These are phyloP conservation scores for Drosophila sucinea DNA, from an alignment of 1,140 invertebrate species.

Conservation along the genomic window DNA sequence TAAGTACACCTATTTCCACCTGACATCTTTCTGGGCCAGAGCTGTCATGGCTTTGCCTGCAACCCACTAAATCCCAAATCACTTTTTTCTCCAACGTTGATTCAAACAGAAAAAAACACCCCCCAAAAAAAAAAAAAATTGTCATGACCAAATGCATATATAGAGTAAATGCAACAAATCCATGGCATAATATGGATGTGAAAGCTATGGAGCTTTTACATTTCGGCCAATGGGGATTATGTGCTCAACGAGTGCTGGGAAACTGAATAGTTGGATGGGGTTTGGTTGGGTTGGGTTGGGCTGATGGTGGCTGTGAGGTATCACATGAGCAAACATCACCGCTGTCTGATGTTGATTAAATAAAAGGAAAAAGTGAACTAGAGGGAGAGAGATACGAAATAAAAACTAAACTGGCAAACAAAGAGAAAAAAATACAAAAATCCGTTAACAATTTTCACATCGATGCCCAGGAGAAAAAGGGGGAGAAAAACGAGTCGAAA, in stretches of 20 bases:
- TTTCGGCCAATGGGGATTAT: constrained; percentile 71
- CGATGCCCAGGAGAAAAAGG: constrained; percentile 52
- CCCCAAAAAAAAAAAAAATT: constrained; percentile 4
- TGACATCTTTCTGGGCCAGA: background rate
- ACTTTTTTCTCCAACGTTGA: constrained; percentile 50
- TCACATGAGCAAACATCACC: constrained; percentile 61
- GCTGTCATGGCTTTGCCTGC: background rate
- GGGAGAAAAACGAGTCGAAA: background rate
- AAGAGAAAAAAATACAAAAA: constrained; percentile 11
- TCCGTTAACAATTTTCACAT: constrained; percentile 70
- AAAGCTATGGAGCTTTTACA: constrained; percentile 65
- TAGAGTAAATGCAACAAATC: constrained; percentile 68
- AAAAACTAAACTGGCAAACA: constrained; percentile 55
- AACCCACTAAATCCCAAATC: constrained; percentile 51
- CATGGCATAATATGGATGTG: constrained; percentile 73
- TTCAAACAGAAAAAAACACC: constrained; percentile 25
- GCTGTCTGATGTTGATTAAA: constrained; percentile 77
- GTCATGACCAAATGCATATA: constrained; percentile 55
- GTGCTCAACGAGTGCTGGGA: constrained; percentile 44
- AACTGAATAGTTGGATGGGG: constrained; percentile 10
- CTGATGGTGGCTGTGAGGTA: background rate
- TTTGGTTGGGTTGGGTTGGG: background rate
- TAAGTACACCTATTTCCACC: background rate
- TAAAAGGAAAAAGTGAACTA: constrained; percentile 51
- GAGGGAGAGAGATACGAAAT: constrained; percentile 42